phyloP scores from a whole-genome alignment of 1,140 invertebrate species.

The Trichonephila clavata region DNA sequence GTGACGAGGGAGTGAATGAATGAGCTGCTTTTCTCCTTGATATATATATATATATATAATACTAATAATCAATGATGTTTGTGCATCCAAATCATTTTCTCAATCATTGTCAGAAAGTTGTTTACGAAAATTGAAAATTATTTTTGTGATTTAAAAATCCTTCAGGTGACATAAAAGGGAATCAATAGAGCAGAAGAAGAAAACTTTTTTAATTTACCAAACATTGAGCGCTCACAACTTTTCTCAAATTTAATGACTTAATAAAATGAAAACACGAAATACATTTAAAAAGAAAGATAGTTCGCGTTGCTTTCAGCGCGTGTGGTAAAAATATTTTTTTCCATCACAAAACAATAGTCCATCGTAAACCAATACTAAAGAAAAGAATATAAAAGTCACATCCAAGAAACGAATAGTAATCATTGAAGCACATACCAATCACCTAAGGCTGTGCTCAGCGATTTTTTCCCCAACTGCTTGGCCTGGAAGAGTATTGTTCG shows the following conservation, averaged over 20 bases:
- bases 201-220: not conserved
- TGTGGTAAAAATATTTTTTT: conserved; percentile 62
- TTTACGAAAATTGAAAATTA: too few species aligned
- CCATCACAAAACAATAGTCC: conserved; percentile 5
- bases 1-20: too few species aligned
- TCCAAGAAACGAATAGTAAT: conserved; percentile 50
- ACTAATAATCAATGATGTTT: too few species aligned
- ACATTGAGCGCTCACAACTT: not conserved
- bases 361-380: conserved; percentile 61
- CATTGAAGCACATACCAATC: conserved; percentile 57
- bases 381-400: conserved; percentile 54
- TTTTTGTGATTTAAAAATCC: too few species aligned
- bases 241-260: conserved; percentile 32
- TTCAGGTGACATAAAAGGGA: not conserved
- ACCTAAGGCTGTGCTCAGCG: not conserved
- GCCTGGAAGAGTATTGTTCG: too few species aligned
- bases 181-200: not conserved
- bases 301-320: not conserved
- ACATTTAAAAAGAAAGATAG: not conserved
- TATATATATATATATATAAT: too few species aligned
- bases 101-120: too few species aligned
- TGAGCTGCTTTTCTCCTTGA: too few species aligned
- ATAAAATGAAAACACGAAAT: conserved; percentile 12
- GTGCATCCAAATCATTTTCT: too few species aligned
- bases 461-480: conserved; percentile 22